phyloP scores from a whole-genome alignment of 2,113 vertebrate genomes.

The Amblyornis subalaris region DNA sequence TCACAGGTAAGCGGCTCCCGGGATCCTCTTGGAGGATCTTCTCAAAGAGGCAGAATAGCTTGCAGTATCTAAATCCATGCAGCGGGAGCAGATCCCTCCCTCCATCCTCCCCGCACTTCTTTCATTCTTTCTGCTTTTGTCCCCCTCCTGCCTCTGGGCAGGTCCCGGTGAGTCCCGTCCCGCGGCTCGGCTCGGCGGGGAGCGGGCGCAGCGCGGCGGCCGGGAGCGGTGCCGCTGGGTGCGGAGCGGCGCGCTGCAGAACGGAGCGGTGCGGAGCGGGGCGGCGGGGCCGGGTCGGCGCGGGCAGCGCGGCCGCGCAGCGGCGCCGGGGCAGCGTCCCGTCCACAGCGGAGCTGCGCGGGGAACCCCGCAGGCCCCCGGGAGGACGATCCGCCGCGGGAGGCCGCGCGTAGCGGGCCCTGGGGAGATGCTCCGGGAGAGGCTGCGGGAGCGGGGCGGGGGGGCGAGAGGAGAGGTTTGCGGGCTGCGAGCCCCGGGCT shows the following conservation, averaged over 20 bases:
- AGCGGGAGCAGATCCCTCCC: not conserved
- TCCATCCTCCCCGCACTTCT: not conserved
- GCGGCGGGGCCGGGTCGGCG: not conserved
- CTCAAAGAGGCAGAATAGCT: not conserved
- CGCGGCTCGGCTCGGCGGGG: not conserved
- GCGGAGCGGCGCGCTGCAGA: not conserved
- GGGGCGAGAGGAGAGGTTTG: not conserved
- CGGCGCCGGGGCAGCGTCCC: not conserved
- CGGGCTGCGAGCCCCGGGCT: not conserved
- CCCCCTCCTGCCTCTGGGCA: not conserved
- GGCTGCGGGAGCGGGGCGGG: not conserved
- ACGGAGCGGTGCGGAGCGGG: not conserved
- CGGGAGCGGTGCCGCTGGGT: not conserved
- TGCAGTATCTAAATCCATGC: not conserved
- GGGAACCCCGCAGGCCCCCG: rapidly evolving
- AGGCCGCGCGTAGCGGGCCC: not conserved
- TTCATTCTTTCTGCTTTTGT: not conserved
- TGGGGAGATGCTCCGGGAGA: not conserved
- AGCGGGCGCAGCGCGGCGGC: not conserved
- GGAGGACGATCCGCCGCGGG: not conserved
- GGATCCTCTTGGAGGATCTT: not conserved
- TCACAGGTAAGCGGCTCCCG: not conserved
- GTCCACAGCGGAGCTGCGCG: not conserved
- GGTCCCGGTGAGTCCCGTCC: not conserved
- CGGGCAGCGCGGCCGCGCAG: not conserved